A percentile compares a stretch with the other conserved stretches of the same genome.
Evolutionary conservation across 2,113 vertebrate species (phyloP).

Genomic region (Nerophis ophidion): DNA sequence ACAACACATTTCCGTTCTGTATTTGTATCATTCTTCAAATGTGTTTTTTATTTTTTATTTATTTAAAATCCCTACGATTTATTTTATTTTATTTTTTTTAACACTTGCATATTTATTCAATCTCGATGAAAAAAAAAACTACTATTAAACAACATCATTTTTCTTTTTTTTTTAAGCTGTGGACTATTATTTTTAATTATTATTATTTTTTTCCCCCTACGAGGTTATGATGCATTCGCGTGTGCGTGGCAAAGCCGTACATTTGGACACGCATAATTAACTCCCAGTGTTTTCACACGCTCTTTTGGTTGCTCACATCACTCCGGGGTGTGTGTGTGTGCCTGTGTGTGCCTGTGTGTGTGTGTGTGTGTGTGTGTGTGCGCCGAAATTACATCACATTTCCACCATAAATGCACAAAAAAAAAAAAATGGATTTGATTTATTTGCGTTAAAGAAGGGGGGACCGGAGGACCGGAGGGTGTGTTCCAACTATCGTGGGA

Average conservation of each 20-base stretch:
- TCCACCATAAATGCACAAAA: conserved; percentile 34
- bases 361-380: no score
- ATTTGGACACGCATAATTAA: conserved; percentile 65
- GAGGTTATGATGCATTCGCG: no score
- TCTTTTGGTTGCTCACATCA: conserved; percentile 60
- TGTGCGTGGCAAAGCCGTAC: conserved; percentile 28
- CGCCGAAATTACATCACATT: conserved; percentile 43
- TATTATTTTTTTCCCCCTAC: no score
- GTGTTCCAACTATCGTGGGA: no score
- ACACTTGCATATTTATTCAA: neutral
- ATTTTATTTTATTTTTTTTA: neutral
- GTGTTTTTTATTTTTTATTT: neutral
- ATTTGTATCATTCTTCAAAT: neutral
- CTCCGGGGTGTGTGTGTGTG: conserved; percentile 20
- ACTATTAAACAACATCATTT: neutral
- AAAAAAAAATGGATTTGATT: conserved; percentile 6
- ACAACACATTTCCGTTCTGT: neutral
- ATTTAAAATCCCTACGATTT: no score
- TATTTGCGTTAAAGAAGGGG: neutral
- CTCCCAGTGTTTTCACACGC: conserved; percentile 58
- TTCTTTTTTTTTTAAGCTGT: no score
- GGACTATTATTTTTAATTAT: no score
- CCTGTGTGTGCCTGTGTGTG: no score
- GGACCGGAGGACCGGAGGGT: no score
- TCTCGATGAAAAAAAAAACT: neutral